Evolutionary conservation across 2,888 invertebrate genomes (phyloP).

Genomic region (Eremobia ochroleuca): DNA sequence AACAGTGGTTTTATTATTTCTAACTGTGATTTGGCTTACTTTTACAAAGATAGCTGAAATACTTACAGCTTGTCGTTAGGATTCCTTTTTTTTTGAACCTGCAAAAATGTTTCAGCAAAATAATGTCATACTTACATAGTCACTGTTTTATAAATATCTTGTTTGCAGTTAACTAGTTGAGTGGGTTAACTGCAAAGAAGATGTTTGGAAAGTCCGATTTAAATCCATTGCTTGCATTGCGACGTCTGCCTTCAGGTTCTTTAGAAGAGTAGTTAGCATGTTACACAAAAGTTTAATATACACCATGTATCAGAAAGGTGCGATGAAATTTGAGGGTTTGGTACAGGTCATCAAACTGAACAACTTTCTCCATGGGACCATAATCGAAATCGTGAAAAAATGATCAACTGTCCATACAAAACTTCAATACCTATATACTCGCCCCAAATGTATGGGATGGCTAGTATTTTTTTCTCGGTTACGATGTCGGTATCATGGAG

Average conservation of each 20-base stretch:
- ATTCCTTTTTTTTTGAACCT: background rate
- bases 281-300: background rate
- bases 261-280: background rate
- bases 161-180: too few species aligned
- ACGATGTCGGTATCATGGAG: background rate
- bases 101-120: background rate
- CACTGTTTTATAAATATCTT: background rate
- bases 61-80: background rate
- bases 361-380: background rate
- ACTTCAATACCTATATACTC: background rate
- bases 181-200: background rate
- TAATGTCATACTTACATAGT: too few species aligned
- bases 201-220: background rate
- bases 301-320: background rate
- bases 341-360: background rate
- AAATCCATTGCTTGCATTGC: background rate
- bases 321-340: background rate
- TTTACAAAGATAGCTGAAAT: background rate
- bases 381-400: background rate
- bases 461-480: background rate
- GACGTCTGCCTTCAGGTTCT: background rate
- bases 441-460: background rate
- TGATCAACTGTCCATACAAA: background rate
- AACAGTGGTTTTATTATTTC: background rate
- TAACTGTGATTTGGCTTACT: background rate